Evolutionary conservation across 2,888 invertebrate species (phyloP).

Genomic region (Ischnura elegans): DNA sequence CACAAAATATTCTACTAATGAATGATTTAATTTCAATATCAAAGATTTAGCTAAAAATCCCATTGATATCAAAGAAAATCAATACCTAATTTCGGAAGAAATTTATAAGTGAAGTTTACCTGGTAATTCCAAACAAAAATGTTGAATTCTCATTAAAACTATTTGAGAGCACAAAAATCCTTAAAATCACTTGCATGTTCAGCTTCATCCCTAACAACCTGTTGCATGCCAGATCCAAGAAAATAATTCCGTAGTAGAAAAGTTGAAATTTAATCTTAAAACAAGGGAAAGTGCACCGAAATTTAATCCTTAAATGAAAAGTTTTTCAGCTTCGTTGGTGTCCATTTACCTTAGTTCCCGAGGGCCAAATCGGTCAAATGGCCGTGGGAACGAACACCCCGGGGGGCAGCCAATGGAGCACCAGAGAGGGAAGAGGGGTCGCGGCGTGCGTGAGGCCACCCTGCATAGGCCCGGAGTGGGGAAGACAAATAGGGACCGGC

Average conservation of each 20-base stretch:
- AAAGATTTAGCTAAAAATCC: conserved; percentile 10
- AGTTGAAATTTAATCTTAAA: conserved; percentile 60
- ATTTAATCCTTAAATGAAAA: conserved; percentile 63
- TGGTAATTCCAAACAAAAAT: conserved; percentile 43
- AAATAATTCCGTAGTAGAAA: conserved; percentile 58
- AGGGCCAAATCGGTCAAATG: conserved; percentile 67
- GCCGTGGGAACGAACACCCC: conserved; percentile 67
- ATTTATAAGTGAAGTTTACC: conserved; percentile 39
- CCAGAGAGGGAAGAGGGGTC: conserved; percentile 67
- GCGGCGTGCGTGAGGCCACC: conserved; percentile 58
- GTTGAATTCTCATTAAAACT: conserved; percentile 47
- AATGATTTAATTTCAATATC: neutral
- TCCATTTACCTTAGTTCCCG: conserved; percentile 67
- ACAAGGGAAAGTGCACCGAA: conserved; percentile 61
- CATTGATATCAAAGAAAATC: conserved; percentile 21
- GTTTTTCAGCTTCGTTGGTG: conserved; percentile 66
- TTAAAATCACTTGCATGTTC: conserved; percentile 56
- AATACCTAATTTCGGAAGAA: conserved; percentile 3
- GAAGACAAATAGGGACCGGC: conserved; percentile 63
- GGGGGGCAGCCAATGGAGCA: conserved; percentile 66
- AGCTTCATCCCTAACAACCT: conserved; percentile 62
- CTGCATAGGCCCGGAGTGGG: conserved; percentile 63
- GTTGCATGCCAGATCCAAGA: conserved; percentile 67
- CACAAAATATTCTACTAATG: conserved; percentile 55
- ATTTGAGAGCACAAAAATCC: conserved; percentile 59